Evolutionary conservation across 2,113 vertebrate species (phyloP).

Genomic region (Narcine bancroftii): DNA sequence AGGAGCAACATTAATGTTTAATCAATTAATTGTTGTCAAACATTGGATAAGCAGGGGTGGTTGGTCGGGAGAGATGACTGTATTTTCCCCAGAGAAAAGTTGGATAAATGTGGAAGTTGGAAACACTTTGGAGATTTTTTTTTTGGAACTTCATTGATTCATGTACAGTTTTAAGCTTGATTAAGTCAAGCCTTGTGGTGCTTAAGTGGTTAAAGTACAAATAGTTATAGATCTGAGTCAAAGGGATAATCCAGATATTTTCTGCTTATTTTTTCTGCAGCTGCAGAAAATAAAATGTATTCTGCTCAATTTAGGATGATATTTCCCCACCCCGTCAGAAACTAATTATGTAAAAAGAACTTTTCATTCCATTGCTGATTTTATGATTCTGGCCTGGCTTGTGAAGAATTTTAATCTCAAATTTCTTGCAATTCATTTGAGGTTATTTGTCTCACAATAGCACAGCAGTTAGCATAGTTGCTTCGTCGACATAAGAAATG

Average conservation of each 20-base stretch:
- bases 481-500: too few species aligned
- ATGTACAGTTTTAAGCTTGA: not conserved
- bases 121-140: not conserved
- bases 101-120: not conserved
- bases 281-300: not conserved
- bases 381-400: not conserved
- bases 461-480: not conserved
- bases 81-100: not conserved
- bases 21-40: too few species aligned
- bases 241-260: not conserved
- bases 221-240: not conserved
- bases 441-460: not conserved
- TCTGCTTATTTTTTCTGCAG: not conserved
- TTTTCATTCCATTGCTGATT: not conserved
- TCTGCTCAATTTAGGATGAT: not conserved
- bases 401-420: slow-evolving; percentile 19
- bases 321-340: not conserved
- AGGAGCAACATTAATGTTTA: not conserved
- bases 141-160: not conserved
- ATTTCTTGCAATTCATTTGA: not conserved
- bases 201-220: too few species aligned
- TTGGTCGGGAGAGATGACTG: not conserved
- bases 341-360: not conserved
- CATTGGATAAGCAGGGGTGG: not conserved
- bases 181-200: not conserved